These are phyloP conservation scores for Columba livia DNA, from an alignment of 2,113 vertebrate genomes.

Conservation along the genomic window DNA sequence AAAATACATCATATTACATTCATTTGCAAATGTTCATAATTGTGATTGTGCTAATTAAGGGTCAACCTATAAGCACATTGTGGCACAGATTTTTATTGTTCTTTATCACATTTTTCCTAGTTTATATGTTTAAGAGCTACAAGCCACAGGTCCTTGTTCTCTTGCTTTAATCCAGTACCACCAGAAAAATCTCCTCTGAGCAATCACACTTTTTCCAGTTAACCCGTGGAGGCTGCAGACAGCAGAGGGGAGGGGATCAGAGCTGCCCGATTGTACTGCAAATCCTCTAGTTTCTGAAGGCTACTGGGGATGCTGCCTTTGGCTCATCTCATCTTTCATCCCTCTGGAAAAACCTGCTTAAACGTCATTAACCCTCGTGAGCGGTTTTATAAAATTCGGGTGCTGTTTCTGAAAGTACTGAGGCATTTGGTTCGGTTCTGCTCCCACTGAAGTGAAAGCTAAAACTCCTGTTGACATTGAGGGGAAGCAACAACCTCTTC, in stretches of 20 bases:
- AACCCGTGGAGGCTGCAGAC: neutral
- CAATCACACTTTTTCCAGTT: neutral
- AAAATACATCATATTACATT: neutral
- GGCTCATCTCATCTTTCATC: neutral
- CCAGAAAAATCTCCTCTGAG: neutral
- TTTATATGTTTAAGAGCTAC: neutral
- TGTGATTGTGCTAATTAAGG: neutral
- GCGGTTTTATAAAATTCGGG: neutral
- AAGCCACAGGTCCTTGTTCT: neutral
- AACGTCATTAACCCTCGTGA: neutral
- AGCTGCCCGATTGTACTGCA: neutral
- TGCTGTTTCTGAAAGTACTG: neutral
- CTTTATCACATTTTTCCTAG: neutral
- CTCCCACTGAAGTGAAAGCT: neutral
- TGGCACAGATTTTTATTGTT: neutral
- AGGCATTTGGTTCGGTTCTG: neutral
- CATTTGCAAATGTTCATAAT: neutral
- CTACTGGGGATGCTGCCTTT: neutral
- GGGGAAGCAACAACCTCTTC: neutral
- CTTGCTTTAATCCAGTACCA: neutral
- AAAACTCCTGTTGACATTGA: neutral
- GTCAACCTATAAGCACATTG: neutral
- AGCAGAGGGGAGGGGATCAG: neutral
- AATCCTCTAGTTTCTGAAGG: neutral
- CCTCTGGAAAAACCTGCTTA: neutral